Percentiles rank a stretch among this genome's conserved stretches.
Conservation (phyloP, 2,888 invertebrate genomes). For the Gryllus longicercus region DNA sequence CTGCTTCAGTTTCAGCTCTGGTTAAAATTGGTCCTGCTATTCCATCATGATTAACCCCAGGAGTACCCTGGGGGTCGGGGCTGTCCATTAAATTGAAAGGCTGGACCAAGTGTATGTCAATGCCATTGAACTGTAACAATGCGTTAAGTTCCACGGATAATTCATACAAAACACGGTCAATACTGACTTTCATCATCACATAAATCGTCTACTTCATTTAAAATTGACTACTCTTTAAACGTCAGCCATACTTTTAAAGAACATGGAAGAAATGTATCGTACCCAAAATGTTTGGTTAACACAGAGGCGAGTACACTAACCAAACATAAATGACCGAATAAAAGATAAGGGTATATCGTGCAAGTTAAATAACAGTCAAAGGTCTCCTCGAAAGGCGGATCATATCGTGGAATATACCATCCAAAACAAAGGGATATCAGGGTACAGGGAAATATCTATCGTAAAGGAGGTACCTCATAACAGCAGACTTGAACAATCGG, state of each 20-base stretch:
- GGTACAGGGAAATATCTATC: slow-evolving; percentile 25
- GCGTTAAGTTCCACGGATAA: background rate
- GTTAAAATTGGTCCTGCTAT: slow-evolving; percentile 27
- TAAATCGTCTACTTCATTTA: background rate
- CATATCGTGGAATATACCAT: slow-evolving; percentile 31
- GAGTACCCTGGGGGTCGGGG: slow-evolving; percentile 31
- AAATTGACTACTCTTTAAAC: slow-evolving; percentile 19
- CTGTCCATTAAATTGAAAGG: slow-evolving; percentile 31
- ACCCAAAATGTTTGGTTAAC: background rate
- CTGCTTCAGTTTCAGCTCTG: slow-evolving; percentile 30
- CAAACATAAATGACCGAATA: background rate
- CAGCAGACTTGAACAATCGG: background rate
- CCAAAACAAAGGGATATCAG: slow-evolving; percentile 28
- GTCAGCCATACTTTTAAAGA: slow-evolving; percentile 30
- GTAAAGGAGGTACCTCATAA: background rate
- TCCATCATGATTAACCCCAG: slow-evolving; percentile 30
- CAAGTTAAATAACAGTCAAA: slow-evolving; percentile 30
- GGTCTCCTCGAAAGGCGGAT: slow-evolving; percentile 30
- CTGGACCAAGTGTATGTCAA: background rate
- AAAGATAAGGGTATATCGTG: background rate
- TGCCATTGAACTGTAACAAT: slow-evolving; percentile 2
- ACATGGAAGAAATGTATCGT: background rate
- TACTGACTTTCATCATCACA: background rate
- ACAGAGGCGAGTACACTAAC: background rate
- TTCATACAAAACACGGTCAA: background rate